phyloP scores from a whole-genome alignment of 1,140 invertebrate species.

The Drosophila bocki region DNA sequence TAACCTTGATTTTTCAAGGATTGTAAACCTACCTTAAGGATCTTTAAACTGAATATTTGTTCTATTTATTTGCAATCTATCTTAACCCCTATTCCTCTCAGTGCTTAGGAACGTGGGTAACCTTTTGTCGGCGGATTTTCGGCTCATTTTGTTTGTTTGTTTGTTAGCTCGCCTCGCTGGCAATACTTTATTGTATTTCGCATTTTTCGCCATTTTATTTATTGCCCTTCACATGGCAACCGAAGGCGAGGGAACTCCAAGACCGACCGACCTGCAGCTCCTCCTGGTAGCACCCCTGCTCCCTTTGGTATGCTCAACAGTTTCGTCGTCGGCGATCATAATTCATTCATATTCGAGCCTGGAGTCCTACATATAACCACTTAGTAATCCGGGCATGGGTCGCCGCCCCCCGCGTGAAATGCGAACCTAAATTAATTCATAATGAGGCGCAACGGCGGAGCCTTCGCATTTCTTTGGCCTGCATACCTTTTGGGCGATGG shows the following conservation, averaged over 20 bases:
- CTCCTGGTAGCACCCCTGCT: not conserved
- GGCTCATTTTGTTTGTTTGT: constrained; percentile 52
- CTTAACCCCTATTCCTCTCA: not conserved
- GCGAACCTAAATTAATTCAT: constrained; percentile 76
- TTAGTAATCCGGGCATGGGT: constrained; percentile 41
- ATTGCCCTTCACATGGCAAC: constrained; percentile 77
- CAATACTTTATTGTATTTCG: constrained; percentile 81
- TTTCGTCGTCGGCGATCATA: constrained; percentile 62
- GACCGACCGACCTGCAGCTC: not conserved
- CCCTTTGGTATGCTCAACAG: constrained; percentile 44
- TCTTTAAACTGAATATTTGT: not conserved
- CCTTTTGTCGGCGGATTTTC: constrained; percentile 31
- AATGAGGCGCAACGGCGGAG: constrained; percentile 50
- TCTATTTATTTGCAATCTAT: too few species aligned
- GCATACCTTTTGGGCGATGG: constrained; percentile 35
- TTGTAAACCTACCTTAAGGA: not conserved
- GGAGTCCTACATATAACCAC: constrained; percentile 65
- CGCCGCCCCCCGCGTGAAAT: constrained; percentile 44
- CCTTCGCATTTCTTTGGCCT: constrained; percentile 29
- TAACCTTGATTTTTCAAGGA: not conserved
- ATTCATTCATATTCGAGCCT: constrained; percentile 73
- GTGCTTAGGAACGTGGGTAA: constrained; percentile 10
- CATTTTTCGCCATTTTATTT: constrained; percentile 79
- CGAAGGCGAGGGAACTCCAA: constrained; percentile 3
- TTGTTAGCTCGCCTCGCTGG: constrained; percentile 58